Percentiles rank a stretch among this genome's conserved stretches.
Evolutionary conservation across 2,888 invertebrate genomes (phyloP).

Genomic region (Trypoxylon attenuatum): DNA sequence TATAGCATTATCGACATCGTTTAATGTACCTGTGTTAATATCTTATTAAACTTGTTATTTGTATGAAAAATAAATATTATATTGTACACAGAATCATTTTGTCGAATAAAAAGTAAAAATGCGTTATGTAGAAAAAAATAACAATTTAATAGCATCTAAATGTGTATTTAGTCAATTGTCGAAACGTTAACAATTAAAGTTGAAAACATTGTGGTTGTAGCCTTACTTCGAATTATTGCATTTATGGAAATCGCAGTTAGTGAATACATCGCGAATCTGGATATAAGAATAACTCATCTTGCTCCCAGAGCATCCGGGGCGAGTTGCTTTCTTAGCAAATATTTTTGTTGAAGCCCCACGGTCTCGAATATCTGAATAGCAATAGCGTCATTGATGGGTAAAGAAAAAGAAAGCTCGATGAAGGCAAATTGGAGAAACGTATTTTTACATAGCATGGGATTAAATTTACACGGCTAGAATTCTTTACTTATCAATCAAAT

Average conservation of each 20-base stretch:
- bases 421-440: constrained; percentile 32
- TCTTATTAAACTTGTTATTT: no score
- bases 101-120: no score
- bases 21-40: no score
- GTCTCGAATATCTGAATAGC: constrained; percentile 71
- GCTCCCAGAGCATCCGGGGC: constrained; percentile 30
- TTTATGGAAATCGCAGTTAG: constrained; percentile 61
- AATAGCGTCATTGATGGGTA: constrained; percentile 49
- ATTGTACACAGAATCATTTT: no score
- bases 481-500: no score
- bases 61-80: no score
- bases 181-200: constrained; percentile 26
- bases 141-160: not conserved
- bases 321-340: constrained; percentile 70
- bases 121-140: not conserved
- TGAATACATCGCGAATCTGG: constrained; percentile 54
- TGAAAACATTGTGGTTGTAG: constrained; percentile 34
- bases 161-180: constrained; percentile 1
- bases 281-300: constrained; percentile 66
- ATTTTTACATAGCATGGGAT: constrained; percentile 10
- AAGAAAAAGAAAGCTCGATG: constrained; percentile 37
- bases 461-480: no score
- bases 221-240: constrained; percentile 63
- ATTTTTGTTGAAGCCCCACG: constrained; percentile 67
- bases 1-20: no score